A percentile compares a stretch with the other conserved stretches of the same genome.
Evolutionary conservation across 2,888 invertebrate genomes (phyloP).

Genomic region (Zaprionus lineosus): DNA sequence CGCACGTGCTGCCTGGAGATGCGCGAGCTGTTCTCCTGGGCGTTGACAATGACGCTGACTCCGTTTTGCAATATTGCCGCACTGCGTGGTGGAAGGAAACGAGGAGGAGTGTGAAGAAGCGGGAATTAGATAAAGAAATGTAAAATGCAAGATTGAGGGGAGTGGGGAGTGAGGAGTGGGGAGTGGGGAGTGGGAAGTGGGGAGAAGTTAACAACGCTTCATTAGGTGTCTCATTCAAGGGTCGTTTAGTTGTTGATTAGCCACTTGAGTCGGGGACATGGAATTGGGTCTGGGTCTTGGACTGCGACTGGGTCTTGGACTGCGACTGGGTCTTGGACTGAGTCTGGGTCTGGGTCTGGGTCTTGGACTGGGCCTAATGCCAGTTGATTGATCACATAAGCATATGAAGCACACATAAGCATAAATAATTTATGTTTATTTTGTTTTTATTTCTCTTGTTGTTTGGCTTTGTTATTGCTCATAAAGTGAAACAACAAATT

Average conservation of each 20-base stretch:
- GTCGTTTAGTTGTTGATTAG: constrained; percentile 36
- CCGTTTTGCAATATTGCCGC: constrained; percentile 83
- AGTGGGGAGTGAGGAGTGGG: background rate
- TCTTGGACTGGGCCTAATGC: constrained; percentile 14
- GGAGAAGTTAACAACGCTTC: constrained; percentile 18
- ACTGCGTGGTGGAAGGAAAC: no score
- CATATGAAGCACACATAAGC: constrained; percentile 18
- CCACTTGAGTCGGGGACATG: background rate
- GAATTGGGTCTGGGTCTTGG: background rate
- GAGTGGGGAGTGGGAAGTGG: background rate
- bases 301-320: background rate
- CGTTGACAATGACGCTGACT: constrained; percentile 86
- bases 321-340: background rate
- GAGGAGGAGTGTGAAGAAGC: constrained; percentile 5
- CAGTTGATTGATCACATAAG: constrained; percentile 58
- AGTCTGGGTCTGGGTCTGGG: background rate
- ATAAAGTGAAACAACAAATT: constrained; percentile 34
- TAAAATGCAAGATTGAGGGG: background rate
- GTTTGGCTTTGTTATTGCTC: constrained; percentile 24
- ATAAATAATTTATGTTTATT: constrained; percentile 59
- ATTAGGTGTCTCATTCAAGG: constrained; percentile 33
- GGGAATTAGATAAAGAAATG: background rate
- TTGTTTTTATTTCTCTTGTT: no score
- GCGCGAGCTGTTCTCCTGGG: constrained; percentile 86
- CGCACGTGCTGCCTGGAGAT: constrained; percentile 86